A percentile compares a stretch with the other conserved stretches of the same genome.
phyloP scores from a whole-genome alignment of 2,888 invertebrate species.

The Mythimna pallens region DNA sequence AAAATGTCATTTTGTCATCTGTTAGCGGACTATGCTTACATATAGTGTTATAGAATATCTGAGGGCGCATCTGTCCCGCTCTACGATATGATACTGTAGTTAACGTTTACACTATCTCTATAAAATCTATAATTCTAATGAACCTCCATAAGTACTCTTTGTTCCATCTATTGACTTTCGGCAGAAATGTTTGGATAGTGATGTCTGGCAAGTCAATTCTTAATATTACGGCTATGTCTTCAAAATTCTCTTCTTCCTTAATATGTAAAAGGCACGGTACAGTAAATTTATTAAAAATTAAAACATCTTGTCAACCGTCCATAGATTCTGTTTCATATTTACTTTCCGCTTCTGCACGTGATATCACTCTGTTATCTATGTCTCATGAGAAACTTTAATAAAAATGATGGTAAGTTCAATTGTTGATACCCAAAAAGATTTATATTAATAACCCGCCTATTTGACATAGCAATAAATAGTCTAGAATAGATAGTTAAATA shows the following conservation, averaged over 20 bases:
- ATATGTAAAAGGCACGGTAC: constrained; percentile 69
- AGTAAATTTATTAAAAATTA: constrained; percentile 53
- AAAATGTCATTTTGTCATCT: constrained; percentile 55
- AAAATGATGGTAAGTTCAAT: constrained; percentile 75
- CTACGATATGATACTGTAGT: constrained; percentile 73
- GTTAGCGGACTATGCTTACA: constrained; percentile 62
- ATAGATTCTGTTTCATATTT: constrained; percentile 69
- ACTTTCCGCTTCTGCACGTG: constrained; percentile 66
- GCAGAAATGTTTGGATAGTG: constrained; percentile 50
- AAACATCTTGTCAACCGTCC: constrained; percentile 82
- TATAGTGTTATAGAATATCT: constrained; percentile 55
- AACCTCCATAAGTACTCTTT: constrained; percentile 49
- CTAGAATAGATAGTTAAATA: constrained; percentile 88
- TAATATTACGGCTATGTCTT: constrained; percentile 64
- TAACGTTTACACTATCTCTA: constrained; percentile 79
- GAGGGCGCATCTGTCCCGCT: constrained; percentile 82
- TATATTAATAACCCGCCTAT: constrained; percentile 89
- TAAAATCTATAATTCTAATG: constrained; percentile 65
- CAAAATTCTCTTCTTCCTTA: constrained; percentile 50
- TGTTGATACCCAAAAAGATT: constrained; percentile 81
- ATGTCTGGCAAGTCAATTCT: constrained; percentile 73
- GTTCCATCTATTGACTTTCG: constrained; percentile 52
- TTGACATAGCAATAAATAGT: constrained; percentile 90
- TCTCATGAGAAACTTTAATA: constrained; percentile 56
- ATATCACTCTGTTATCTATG: constrained; percentile 52